A percentile compares a stretch with the other conserved stretches of the same genome.
Evolutionary conservation across 2,113 vertebrate species (phyloP).

Genomic region (Lagopus muta): DNA sequence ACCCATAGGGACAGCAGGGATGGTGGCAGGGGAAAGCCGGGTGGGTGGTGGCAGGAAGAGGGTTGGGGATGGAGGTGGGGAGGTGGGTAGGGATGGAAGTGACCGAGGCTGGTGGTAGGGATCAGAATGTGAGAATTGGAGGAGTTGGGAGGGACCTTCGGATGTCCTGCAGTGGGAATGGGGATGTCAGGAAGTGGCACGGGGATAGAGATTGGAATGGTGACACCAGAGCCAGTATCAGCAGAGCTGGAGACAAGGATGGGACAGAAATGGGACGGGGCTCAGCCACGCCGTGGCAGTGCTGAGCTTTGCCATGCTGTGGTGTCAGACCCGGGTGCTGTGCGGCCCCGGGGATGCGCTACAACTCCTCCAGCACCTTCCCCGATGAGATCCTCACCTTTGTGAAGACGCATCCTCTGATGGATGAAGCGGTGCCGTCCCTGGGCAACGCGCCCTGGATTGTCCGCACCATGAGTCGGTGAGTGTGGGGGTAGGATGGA

Average conservation of each 20-base stretch:
- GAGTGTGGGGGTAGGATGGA: not conserved
- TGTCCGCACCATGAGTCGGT: slow-evolving; percentile 92
- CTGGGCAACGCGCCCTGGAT: slow-evolving; percentile 93
- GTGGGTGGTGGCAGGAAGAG: not conserved
- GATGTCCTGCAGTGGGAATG: not conserved
- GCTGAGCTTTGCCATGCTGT: not conserved
- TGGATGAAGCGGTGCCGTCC: slow-evolving; percentile 92
- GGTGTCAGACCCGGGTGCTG: slow-evolving; percentile 89
- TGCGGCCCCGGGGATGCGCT: slow-evolving; percentile 85
- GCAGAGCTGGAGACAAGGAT: not conserved
- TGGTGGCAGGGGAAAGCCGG: not conserved
- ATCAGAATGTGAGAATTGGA: not conserved
- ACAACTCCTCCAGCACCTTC: slow-evolving; percentile 91
- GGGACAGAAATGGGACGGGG: not conserved
- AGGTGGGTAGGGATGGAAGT: not conserved
- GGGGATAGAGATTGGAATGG: not conserved
- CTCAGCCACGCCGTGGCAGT: fast-evolving
- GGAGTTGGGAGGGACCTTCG: not conserved
- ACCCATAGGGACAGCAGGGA: not conserved
- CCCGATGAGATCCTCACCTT: slow-evolving; percentile 97
- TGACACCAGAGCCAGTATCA: not conserved
- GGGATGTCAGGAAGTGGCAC: not conserved
- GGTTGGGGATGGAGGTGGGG: fast-evolving
- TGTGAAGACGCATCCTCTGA: slow-evolving; percentile 94
- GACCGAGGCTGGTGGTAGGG: not conserved